Evolutionary conservation across 2,888 invertebrate genomes (phyloP).

Genomic region (Sminthurinus aureus): DNA sequence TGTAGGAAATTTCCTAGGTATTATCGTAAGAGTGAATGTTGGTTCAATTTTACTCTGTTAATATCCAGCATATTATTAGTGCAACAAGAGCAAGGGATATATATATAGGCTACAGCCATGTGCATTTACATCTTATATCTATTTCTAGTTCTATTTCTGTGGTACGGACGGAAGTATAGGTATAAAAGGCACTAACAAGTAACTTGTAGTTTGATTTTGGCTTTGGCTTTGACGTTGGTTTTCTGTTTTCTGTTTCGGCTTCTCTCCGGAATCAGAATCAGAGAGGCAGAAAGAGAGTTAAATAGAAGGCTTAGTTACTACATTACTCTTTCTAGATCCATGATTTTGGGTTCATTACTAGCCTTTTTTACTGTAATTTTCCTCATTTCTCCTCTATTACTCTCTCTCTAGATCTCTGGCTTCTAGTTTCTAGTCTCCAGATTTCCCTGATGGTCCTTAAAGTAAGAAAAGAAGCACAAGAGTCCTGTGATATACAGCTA

Average conservation of each 20-base stretch:
- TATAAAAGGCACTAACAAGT: not conserved
- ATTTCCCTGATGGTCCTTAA: not conserved
- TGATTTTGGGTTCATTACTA: constrained; percentile 3
- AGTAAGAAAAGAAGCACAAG: not conserved
- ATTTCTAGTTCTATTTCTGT: not conserved
- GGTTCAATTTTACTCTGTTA: not conserved
- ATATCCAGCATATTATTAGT: too few species aligned
- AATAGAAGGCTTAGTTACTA: constrained; percentile 1
- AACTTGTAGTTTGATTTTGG: not conserved
- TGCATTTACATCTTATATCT: not conserved
- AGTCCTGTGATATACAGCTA: too few species aligned
- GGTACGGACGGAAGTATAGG: not conserved
- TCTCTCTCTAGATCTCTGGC: too few species aligned
- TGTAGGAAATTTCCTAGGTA: too few species aligned
- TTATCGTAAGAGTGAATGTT: not conserved
- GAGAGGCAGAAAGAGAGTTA: not conserved
- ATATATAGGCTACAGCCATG: too few species aligned
- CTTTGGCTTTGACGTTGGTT: not conserved
- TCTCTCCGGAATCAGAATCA: not conserved
- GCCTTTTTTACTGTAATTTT: constrained; percentile 7
- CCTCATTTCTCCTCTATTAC: not conserved
- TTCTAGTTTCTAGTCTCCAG: not conserved
- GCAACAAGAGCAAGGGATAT: too few species aligned
- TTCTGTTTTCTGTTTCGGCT: too few species aligned
- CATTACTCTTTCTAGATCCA: not conserved